Percentiles rank a stretch among this genome's conserved stretches.
Conservation (phyloP, 2,888 invertebrate species). For the Tetheella fluctuosa region DNA sequence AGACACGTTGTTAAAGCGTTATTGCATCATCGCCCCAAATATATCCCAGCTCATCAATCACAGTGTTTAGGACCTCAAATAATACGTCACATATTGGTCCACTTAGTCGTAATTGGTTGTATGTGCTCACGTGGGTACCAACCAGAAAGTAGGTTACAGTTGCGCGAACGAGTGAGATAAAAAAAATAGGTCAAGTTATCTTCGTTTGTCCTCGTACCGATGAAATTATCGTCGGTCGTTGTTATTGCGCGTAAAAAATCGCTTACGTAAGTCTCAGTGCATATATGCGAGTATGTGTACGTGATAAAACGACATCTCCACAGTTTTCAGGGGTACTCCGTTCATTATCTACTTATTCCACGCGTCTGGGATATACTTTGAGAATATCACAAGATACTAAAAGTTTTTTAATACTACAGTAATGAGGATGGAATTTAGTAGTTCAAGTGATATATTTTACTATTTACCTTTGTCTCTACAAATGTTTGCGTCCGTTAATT, state of each 20-base stretch:
- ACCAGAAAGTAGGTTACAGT: conserved; percentile 76
- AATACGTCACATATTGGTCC: conserved; percentile 48
- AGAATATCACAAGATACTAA: background rate
- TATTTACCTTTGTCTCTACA: conserved; percentile 27
- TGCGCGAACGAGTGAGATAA: conserved; percentile 75
- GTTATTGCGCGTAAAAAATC: conserved; percentile 73
- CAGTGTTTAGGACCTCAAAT: conserved; percentile 47
- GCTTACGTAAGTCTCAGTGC: conserved; percentile 59
- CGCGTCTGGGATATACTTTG: background rate
- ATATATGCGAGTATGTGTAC: background rate
- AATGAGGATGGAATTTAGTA: conserved; percentile 1
- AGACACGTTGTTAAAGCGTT: conserved; percentile 1
- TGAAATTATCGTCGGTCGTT: conserved; percentile 70
- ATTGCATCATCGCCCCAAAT: conserved; percentile 48
- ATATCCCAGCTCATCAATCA: conserved; percentile 39
- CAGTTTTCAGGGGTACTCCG: background rate
- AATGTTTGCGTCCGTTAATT: conserved; percentile 39
- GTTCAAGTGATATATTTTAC: background rate
- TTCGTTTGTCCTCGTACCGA: conserved; percentile 78
- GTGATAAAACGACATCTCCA: background rate
- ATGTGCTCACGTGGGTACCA: conserved; percentile 63
- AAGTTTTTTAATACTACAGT: background rate
- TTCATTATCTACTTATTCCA: background rate
- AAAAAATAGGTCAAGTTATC: conserved; percentile 84
- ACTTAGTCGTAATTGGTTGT: conserved; percentile 59